Conservation (phyloP, 1,140 invertebrate genomes). For the Drosophila triauraria region DNA sequence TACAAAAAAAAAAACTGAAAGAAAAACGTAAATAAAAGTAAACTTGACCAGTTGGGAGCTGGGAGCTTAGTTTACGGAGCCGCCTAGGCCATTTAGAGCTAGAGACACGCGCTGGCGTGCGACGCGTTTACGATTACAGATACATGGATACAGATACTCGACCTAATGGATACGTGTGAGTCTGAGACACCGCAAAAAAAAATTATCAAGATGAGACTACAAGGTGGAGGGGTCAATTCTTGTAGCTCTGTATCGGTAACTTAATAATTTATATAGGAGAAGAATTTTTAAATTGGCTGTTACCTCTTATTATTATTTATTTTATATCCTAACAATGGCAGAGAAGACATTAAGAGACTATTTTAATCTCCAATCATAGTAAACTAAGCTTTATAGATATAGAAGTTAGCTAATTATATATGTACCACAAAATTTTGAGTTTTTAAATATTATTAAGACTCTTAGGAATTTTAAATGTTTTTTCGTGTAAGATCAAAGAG, state of each 20-base stretch:
- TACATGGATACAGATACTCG: slow-evolving; percentile 53
- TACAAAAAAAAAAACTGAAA: background rate
- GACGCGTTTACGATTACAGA: slow-evolving; percentile 52
- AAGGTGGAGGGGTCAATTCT: background rate
- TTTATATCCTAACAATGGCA: accelerated
- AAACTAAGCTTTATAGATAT: background rate
- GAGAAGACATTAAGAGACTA: background rate
- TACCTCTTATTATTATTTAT: background rate
- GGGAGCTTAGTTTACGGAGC: slow-evolving; percentile 26
- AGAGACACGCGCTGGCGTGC: slow-evolving; percentile 63
- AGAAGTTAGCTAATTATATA: too few relatives aligned
- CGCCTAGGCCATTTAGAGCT: slow-evolving; percentile 41
- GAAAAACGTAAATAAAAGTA: slow-evolving; percentile 43
- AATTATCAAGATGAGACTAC: background rate
- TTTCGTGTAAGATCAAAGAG: background rate
- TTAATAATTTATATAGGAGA: accelerated
- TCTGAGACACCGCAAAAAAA: background rate
- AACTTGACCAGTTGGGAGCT: slow-evolving; percentile 47
- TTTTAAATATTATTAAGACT: background rate
- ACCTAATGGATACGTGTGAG: slow-evolving; percentile 46
- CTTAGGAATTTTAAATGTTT: background rate
- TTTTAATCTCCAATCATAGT: background rate
- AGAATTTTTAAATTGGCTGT: background rate
- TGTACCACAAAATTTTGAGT: too few relatives aligned
- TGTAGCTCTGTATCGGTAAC: background rate